These are phyloP conservation scores for Collichthys lucidus DNA, from an alignment of 2,113 vertebrate genomes.

Conservation along the genomic window DNA sequence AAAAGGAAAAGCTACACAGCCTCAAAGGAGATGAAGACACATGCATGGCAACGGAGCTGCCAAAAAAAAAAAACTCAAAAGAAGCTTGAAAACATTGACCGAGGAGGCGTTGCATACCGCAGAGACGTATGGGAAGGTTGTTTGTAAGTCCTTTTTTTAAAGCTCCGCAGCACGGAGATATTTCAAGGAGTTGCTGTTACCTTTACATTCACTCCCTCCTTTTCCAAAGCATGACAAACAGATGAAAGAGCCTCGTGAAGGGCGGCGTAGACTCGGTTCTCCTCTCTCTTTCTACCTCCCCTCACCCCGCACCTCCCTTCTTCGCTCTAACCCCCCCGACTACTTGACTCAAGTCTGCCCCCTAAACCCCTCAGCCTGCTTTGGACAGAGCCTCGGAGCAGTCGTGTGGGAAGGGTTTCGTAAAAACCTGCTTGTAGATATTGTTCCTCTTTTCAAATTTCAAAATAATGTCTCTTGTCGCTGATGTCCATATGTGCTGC, in stretches of 20 bases:
- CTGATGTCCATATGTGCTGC: conserved; percentile 81
- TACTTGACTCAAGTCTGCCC: conserved; percentile 66
- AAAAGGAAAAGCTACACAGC: conserved; percentile 62
- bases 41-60: conserved; percentile 71
- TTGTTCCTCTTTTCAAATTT: conserved; percentile 79
- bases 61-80: conserved; percentile 64
- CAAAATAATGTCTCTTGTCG: conserved; percentile 79
- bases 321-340: conserved; percentile 45
- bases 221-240: conserved; percentile 87
- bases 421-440: conserved; percentile 85
- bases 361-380: conserved; percentile 51
- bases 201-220: conserved; percentile 79
- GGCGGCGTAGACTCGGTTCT: conserved; percentile 76
- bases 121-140: conserved; percentile 50
- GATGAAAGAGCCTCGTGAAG: conserved; percentile 74
- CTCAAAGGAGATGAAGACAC: conserved; percentile 63
- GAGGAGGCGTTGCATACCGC: conserved; percentile 70
- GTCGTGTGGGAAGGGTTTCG: conserved; percentile 70
- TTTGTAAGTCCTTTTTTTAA: conserved; percentile 56
- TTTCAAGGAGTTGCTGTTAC: conserved; percentile 76
- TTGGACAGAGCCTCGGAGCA: conserved; percentile 75
- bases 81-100: conserved; percentile 70
- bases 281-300: conserved; percentile 82
- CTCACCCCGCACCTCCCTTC: conserved; percentile 62
- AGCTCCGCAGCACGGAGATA: conserved; percentile 69